A percentile compares a stretch with the other conserved stretches of the same genome.
Evolutionary conservation across 2,113 vertebrate species (phyloP).

Genomic region (Amphiprion percula): DNA sequence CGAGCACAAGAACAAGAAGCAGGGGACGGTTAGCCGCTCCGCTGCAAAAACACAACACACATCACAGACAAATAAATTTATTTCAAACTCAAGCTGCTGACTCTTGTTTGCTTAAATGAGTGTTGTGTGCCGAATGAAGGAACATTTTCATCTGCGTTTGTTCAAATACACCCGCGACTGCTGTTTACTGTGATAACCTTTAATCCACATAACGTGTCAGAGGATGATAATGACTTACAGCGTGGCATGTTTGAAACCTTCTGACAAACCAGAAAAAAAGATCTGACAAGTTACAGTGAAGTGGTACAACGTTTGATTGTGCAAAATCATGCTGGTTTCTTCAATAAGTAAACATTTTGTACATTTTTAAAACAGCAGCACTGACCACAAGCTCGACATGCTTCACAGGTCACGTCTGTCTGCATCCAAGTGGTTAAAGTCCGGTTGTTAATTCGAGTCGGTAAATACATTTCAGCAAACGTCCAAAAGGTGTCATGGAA

Average conservation of each 20-base stretch:
- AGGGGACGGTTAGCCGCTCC: slow-evolving; percentile 88
- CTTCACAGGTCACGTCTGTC: slow-evolving; percentile 37
- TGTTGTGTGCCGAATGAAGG: not conserved
- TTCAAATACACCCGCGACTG: not conserved
- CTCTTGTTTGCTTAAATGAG: not conserved
- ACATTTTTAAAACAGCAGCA: slow-evolving; percentile 63
- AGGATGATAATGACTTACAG: too few relatives aligned
- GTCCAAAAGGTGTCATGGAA: slow-evolving; percentile 2
- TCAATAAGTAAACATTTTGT: slow-evolving; percentile 55
- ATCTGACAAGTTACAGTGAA: slow-evolving; percentile 14
- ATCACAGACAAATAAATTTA: slow-evolving; percentile 82
- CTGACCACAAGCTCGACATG: slow-evolving; percentile 31
- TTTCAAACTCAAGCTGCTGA: slow-evolving; percentile 60
- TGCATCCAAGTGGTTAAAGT: slow-evolving; percentile 12
- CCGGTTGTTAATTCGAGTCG: not conserved
- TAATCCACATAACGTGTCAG: not conserved
- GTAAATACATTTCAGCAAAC: slow-evolving; percentile 13
- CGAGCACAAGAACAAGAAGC: slow-evolving; percentile 91
- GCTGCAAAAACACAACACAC: slow-evolving; percentile 15
- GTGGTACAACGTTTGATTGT: slow-evolving; percentile 77
- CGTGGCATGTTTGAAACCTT: too few relatives aligned
- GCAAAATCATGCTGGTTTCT: slow-evolving; percentile 84
- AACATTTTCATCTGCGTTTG: too few relatives aligned
- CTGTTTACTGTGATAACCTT: slow-evolving; percentile 2
- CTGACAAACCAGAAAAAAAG: not conserved